Percentiles rank a stretch among this genome's conserved stretches.
Evolutionary conservation across 2,113 vertebrate species (phyloP).

Genomic region (Scopus umbretta): DNA sequence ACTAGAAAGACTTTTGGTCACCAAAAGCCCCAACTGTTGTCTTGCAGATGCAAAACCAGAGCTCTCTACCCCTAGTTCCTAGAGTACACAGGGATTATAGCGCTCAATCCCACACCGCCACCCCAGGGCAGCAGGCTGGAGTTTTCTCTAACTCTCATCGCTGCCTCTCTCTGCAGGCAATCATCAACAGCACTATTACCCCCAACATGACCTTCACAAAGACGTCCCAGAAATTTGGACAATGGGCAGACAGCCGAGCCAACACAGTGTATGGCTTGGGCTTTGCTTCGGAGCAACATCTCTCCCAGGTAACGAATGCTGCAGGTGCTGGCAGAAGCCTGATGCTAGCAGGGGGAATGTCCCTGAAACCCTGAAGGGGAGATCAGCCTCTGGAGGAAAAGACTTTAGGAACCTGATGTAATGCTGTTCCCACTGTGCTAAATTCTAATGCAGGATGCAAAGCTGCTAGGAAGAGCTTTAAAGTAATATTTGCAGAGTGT

Average conservation of each 20-base stretch:
- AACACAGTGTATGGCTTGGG: conserved; percentile 95
- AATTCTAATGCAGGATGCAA: no score
- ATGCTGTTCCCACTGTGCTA: background rate
- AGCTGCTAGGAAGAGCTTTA: background rate
- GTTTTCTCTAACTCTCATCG: background rate
- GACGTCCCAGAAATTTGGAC: conserved; percentile 96
- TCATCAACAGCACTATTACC: conserved; percentile 95
- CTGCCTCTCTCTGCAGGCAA: conserved; percentile 74
- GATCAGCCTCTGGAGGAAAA: background rate
- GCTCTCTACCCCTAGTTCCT: background rate
- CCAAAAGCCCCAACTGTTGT: background rate
- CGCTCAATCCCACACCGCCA: background rate
- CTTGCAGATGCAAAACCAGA: background rate
- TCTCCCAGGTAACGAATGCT: conserved; percentile 81
- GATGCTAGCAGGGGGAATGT: background rate
- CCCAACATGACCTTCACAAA: conserved; percentile 98
- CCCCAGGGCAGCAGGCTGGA: background rate
- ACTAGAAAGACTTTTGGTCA: background rate
- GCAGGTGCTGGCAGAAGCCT: background rate
- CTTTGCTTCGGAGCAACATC: conserved; percentile 93
- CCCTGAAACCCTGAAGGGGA: background rate
- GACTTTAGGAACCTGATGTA: background rate
- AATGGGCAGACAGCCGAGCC: conserved; percentile 96
- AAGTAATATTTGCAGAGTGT: background rate
- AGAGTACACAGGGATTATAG: background rate